These are phyloP conservation scores for Rhinolophus ferrumequinum DNA, from an alignment of 2,113 vertebrate species.

Conservation along the genomic window DNA sequence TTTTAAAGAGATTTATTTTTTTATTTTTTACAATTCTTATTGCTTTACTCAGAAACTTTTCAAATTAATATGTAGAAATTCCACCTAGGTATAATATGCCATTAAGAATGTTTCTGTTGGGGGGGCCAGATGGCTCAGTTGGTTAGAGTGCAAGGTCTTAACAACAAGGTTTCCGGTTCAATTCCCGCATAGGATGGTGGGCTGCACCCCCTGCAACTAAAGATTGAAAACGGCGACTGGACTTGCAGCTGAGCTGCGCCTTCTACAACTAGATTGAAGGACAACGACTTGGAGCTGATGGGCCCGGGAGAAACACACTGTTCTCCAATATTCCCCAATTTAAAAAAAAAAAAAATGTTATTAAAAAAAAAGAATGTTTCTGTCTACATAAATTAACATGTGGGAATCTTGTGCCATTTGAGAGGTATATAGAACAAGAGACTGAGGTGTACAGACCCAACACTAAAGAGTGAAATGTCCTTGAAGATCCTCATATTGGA, in stretches of 20 bases:
- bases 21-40: not conserved
- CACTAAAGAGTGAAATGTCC: not conserved
- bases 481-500: not conserved
- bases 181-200: too few relatives aligned
- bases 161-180: too few relatives aligned
- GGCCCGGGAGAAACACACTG: too few relatives aligned
- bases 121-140: too few relatives aligned
- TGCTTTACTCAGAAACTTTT: conserved; percentile 7
- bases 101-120: not conserved
- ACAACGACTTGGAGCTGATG: too few relatives aligned
- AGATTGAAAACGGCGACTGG: too few relatives aligned
- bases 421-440: not conserved
- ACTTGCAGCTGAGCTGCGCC: too few relatives aligned
- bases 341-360: too few relatives aligned
- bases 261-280: too few relatives aligned
- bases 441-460: not conserved
- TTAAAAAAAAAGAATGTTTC: not conserved
- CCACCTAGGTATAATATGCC: not conserved
- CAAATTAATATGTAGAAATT: not conserved
- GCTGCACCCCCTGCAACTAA: too few relatives aligned
- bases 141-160: too few relatives aligned
- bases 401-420: not conserved
- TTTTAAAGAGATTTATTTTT: conserved; percentile 17
- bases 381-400: not conserved
- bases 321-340: too few relatives aligned